Evolutionary conservation across 2,797 vertebrate genomes (phyloP), one percentile per base, ranked within the genome.

Genomic region (Pangasius sanitwongsei): DNA sequence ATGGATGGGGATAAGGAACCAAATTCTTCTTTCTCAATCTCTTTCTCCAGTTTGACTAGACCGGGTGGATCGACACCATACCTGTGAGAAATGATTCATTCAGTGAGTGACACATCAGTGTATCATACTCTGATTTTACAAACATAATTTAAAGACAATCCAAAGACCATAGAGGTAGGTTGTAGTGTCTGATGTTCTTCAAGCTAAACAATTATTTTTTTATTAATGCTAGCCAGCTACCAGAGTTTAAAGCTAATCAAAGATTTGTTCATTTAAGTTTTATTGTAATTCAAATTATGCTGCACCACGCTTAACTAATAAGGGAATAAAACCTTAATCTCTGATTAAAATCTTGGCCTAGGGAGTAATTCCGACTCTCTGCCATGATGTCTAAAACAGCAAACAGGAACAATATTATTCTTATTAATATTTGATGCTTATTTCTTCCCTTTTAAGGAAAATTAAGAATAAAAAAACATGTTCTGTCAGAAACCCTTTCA

Each of bases 31-130:
- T 96, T 97, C 93, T 98, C 98, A 91, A 98, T 97, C 93, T 99
- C 98, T 92, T 97, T 97, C 94, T 99, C 98, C 94, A 99, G 44
- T 93, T 98, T 98, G 94, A 99, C 98, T 94, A 99, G 94, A 37
- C 97, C 97, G 25, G 98, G 98, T 91, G 98, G 98, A 88, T 99
- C 98, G 78, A 99, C 95, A 2, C 98, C 98, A 87, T 97, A 98
- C 94, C 98, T 99, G 93, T 89, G 55, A 90, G 85, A 90, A 69
- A 82, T 72, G 2, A 28, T 50, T 80, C 31, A 44, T 34, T 89
- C 65, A 89, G 70, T 72, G 55, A 44, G 20, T 37, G 41, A 63
- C 25, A 55, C 55, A 63, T 44, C 31, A 83, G 34, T 80, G 34
- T n/a, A 18, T 31, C 75, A 53, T 50, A 78, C 15, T 20, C 13